Evolutionary conservation across 2,797 vertebrate genomes (phyloP), one percentile per base, ranked within the genome.

Genomic region (Falco naumanni): DNA sequence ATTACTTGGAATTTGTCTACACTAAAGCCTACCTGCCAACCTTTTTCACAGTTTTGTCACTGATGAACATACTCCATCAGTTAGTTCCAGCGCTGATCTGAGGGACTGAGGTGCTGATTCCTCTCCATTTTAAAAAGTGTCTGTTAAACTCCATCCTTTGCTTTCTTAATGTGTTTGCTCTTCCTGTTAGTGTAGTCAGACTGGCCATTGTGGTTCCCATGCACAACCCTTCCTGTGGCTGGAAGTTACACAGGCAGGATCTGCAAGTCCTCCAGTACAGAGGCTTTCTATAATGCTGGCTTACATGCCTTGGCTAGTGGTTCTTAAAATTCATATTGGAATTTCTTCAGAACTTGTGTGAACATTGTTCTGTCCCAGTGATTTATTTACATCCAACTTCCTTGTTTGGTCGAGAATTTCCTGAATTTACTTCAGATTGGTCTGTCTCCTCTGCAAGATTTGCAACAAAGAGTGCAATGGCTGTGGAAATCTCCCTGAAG

Each of bases 331-430:
- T 83, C 4, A 8, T 22, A 19, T 50, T 75, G 61, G 66, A 70
- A 17, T 81, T 90, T 74, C 64, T 66, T 92, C 47, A 89, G 39
- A 90, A 83, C 51, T 37, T 70, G 48, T 76, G 63, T 87, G 70
- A 93, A 70, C 37, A 11, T 69, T 82, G 54, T 79, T 90, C 70
- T 90, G 51, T 88, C 56, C 60, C 28, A 25, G 22, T 89, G 86
- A 71, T 84, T 93, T 84, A 66, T 85, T 79, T 90, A 72, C 31
- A 84, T 78, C 59, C n/a, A 26, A 31, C 51, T 87, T 95, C 85
- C 65, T 86, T 76, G 57, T 82, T 92, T 22, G 5, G 48, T 90
- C 83, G 72, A 70, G 60, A 87, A 61, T 93, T 96, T 95, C 92
- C 69, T 93, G 87, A 93, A 77, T 87, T 91, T 87, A 26, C 7